phyloP scores from a whole-genome alignment of 2,797 vertebrate genomes.

The Cyclura pinguis region DNA sequence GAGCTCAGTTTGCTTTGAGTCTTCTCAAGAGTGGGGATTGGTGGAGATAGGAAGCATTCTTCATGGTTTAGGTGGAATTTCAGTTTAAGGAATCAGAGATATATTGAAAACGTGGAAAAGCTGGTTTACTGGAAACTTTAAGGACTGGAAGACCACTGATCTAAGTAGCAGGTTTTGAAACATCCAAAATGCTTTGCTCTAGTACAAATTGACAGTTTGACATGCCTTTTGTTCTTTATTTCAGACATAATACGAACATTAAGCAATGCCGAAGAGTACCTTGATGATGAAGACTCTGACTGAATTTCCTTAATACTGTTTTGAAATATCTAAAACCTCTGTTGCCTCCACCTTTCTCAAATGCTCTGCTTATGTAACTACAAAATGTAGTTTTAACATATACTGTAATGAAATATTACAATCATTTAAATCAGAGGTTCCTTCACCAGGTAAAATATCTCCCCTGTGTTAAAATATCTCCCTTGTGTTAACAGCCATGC shows the following conservation, averaged over 20 bases:
- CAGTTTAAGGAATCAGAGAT: neutral
- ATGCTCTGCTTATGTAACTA: slow-evolving; percentile 63
- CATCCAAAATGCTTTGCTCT: neutral
- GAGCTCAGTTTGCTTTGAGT: neutral
- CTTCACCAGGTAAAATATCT: slow-evolving; percentile 34
- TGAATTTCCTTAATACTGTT: slow-evolving; percentile 74
- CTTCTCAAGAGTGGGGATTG: neutral
- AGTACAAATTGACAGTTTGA: neutral
- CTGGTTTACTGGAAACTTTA: neutral
- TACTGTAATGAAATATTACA: slow-evolving; percentile 40
- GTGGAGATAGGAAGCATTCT: neutral
- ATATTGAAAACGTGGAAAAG: neutral
- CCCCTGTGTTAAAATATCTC: neutral
- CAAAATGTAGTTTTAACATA: slow-evolving; percentile 53
- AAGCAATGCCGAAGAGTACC: slow-evolving; percentile 97
- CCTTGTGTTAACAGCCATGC: neutral
- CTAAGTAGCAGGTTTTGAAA: neutral
- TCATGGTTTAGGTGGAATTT: neutral
- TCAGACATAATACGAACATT: slow-evolving; percentile 86
- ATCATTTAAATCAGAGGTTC: slow-evolving; percentile 44
- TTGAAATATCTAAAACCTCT: slow-evolving; percentile 61
- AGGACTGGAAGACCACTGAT: neutral
- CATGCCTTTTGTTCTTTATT: slow-evolving; percentile 56
- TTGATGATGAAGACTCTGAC: slow-evolving; percentile 97
- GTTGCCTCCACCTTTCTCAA: slow-evolving; percentile 71